These are phyloP conservation scores for Germaria angustata DNA, from an alignment of 2,888 invertebrate genomes.

Conservation along the genomic window DNA sequence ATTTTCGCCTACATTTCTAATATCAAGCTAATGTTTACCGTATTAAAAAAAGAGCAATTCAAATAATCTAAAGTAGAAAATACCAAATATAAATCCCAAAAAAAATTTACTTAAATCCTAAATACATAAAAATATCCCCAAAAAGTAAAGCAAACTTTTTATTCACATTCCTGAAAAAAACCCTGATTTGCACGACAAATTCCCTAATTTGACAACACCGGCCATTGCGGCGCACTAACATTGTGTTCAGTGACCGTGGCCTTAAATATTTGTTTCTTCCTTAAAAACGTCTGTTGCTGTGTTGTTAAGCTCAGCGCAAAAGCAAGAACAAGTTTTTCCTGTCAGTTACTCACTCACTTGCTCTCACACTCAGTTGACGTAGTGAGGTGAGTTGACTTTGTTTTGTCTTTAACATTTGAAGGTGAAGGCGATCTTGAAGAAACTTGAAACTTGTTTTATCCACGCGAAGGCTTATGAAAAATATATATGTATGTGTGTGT, in stretches of 20 bases:
- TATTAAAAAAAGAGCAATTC: too few species aligned
- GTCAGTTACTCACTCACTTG: slow-evolving; percentile 46
- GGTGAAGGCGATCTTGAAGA: slow-evolving; percentile 62
- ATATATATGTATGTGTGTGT: background rate
- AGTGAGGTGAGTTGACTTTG: slow-evolving; percentile 6
- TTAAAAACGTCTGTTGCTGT: slow-evolving; percentile 41
- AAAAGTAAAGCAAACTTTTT: too few species aligned
- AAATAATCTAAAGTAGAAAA: too few species aligned
- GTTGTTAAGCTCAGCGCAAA: background rate
- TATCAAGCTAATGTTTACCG: too few species aligned
- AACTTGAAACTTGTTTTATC: slow-evolving; percentile 61
- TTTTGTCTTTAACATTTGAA: slow-evolving; percentile 38
- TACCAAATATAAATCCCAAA: too few species aligned
- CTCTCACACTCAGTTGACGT: background rate
- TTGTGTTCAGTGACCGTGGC: slow-evolving; percentile 65
- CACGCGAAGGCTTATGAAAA: slow-evolving; percentile 14
- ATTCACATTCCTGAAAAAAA: too few species aligned
- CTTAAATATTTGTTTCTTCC: slow-evolving; percentile 58
- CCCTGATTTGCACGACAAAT: too few species aligned
- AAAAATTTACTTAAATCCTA: too few species aligned
- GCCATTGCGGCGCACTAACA: slow-evolving; percentile 12
- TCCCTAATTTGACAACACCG: too few species aligned
- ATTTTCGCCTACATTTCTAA: too few species aligned
- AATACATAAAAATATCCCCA: too few species aligned
- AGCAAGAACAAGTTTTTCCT: slow-evolving; percentile 64